Evolutionary conservation across 1,140 invertebrate genomes (phyloP), one percentile per base, ranked within the genome.

Genomic region (Micrasema longulum): DNA sequence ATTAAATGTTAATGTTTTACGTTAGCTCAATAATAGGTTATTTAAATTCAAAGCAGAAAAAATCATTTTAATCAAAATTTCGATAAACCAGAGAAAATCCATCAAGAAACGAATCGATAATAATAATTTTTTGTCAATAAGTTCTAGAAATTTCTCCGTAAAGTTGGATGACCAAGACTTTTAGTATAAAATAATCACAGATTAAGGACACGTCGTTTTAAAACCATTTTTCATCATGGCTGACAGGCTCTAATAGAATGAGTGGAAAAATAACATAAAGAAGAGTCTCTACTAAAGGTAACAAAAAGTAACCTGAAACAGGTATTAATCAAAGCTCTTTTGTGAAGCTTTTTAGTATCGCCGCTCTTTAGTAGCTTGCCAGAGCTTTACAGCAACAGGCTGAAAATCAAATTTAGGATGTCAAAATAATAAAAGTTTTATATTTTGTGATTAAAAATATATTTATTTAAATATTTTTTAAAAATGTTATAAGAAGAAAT

Each of bases 121-220:
- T n/a, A n/a, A n/a, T n/a, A n/a, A n/a, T n/a, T n/a, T n/a, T n/a
- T n/a, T n/a, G n/a, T n/a, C n/a, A n/a, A n/a, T n/a, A n/a, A n/a
- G n/a, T n/a, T n/a, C n/a, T n/a, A n/a, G n/a, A n/a, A n/a, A n/a
- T n/a, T n/a, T n/a, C n/a, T n/a, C n/a, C n/a, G n/a, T n/a, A n/a
- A n/a, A n/a, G n/a, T n/a, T n/a, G n/a, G 41, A n/a, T 31, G 26
- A 31, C 26, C 26, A 31, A 31, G 26, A 31, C 26, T 31, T 31
- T 31, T 16, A 68, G 65, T 68, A 53, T 70, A 69, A 75, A 75
- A 75, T 75, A 75, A 75, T 75, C 71, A 75, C 55, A 75, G 65
- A 75, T 75, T 75, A 75, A 75, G 73, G 73, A 75, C 73, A 75
- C 69, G 69, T 69, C 69, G 22, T 41, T 14, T 48, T 65, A 45